Evolutionary conservation across 2,797 vertebrate species (phyloP).

Genomic region (Macrochelys suwanniensis): DNA sequence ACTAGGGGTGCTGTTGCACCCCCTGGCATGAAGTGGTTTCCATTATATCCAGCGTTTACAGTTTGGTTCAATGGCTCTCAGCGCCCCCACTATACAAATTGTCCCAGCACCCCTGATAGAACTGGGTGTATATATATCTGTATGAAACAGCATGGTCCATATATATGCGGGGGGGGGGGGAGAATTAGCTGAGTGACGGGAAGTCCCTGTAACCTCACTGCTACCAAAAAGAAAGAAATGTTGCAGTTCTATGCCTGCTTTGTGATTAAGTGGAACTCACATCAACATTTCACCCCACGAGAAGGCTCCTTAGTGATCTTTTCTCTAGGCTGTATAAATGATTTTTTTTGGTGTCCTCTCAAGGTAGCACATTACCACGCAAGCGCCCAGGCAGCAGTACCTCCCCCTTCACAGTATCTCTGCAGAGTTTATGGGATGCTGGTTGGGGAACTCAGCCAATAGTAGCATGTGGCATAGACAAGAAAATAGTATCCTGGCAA

Average conservation of each 20-base stretch:
- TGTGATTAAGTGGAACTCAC: constrained; percentile 7
- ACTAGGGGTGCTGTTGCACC: no score
- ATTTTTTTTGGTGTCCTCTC: constrained; percentile 56
- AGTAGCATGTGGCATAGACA: constrained; percentile 11
- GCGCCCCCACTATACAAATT: no score
- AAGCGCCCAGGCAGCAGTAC: constrained; percentile 20
- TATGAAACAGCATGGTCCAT: background rate
- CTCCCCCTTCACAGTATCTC: constrained; percentile 36
- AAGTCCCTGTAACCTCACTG: constrained; percentile 18
- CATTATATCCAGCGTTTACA: no score
- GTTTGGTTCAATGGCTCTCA: no score
- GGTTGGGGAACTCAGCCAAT: constrained; percentile 53
- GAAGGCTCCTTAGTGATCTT: constrained; percentile 24
- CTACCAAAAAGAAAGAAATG: constrained; percentile 14
- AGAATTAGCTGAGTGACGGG: background rate
- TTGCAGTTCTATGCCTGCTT: constrained; percentile 7
- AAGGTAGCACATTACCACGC: constrained; percentile 48
- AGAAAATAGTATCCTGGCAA: background rate
- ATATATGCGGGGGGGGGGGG: rapidly evolving
- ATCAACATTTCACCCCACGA: constrained; percentile 40
- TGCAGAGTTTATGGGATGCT: constrained; percentile 53
- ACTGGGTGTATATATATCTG: background rate
- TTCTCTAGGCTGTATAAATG: constrained; percentile 52
- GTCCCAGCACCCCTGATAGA: no score
- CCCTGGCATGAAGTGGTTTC: no score